Evolutionary conservation across 2,113 vertebrate genomes (phyloP).

Genomic region (Chaetodon auriga): DNA sequence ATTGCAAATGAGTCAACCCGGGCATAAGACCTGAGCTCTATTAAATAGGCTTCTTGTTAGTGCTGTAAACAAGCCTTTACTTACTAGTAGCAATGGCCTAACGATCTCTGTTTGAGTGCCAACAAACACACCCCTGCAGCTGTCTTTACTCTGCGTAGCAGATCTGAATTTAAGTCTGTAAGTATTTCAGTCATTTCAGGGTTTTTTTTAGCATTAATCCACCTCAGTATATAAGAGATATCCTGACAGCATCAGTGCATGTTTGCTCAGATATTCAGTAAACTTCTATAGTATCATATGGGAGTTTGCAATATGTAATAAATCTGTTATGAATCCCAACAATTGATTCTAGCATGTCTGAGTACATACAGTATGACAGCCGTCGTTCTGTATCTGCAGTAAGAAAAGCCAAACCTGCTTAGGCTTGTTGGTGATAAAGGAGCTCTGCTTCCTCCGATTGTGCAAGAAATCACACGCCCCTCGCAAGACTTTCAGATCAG

Average conservation of each 20-base stretch:
- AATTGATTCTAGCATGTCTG: conserved; percentile 36
- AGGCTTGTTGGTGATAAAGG: conserved; percentile 71
- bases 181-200: not conserved
- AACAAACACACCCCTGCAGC: conserved; percentile 57
- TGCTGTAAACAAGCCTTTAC: conserved; percentile 31
- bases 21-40: conserved; percentile 8
- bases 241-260: conserved; percentile 3
- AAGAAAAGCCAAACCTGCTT: conserved; percentile 55
- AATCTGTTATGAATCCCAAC: conserved; percentile 6
- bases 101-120: conserved; percentile 37
- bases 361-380: conserved; percentile 7
- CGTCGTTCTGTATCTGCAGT: conserved; percentile 34
- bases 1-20: conserved; percentile 27
- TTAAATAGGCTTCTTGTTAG: conserved; percentile 39
- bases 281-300: not conserved
- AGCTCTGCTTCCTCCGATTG: conserved; percentile 73
- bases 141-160: conserved; percentile 12
- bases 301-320: not conserved
- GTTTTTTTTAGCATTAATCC: not conserved
- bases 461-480: conserved; percentile 73
- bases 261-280: not conserved
- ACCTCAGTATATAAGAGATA: not conserved
- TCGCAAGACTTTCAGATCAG: conserved; percentile 39
- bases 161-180: conserved; percentile 10
- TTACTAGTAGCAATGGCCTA: conserved; percentile 9